phyloP scores from a whole-genome alignment of 2,888 invertebrate genomes.

The Chrysopilus asiliformis region DNA sequence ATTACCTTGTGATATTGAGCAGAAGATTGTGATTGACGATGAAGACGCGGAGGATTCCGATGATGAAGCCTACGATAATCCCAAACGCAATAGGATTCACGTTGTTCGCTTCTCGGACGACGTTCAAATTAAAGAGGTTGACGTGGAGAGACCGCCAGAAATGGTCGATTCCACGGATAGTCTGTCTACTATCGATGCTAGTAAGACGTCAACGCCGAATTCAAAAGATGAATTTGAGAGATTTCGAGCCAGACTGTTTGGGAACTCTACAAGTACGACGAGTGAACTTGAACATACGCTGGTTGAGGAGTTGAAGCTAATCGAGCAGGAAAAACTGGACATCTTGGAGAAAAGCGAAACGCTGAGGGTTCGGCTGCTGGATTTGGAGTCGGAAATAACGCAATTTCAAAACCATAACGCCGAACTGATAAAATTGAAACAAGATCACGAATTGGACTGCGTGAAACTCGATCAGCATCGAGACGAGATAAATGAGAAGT shows the following conservation, averaged over 20 bases:
- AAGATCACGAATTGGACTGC: conserved; percentile 47
- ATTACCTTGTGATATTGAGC: conserved; percentile 14
- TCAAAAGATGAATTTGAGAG: conserved; percentile 20
- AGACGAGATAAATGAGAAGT: conserved; percentile 42
- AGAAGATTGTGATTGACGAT: conserved; percentile 8
- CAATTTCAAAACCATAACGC: conserved; percentile 41
- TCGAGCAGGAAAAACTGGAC: conserved; percentile 13
- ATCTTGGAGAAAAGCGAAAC: conserved; percentile 38
- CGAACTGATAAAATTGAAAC: conserved; percentile 41
- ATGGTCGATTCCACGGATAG: no score
- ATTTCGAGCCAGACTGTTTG: conserved; percentile 30
- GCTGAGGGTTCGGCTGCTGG: conserved; percentile 45
- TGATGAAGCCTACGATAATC: conserved; percentile 1
- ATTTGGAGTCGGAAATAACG: conserved; percentile 51
- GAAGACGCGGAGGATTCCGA: conserved; percentile 13
- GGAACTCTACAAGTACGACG: conserved; percentile 19
- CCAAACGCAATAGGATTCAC: conserved; percentile 4
- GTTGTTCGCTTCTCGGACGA: conserved; percentile 15
- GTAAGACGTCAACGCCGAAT: conserved; percentile 16
- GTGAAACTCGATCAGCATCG: conserved; percentile 49
- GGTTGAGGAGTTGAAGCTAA: not conserved
- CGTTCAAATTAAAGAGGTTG: no score
- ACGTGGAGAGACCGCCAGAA: no score
- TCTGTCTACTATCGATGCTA: no score
- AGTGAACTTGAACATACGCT: not conserved